Conservation (phyloP, 2,888 invertebrate species). For the Caradrina kadenii region DNA sequence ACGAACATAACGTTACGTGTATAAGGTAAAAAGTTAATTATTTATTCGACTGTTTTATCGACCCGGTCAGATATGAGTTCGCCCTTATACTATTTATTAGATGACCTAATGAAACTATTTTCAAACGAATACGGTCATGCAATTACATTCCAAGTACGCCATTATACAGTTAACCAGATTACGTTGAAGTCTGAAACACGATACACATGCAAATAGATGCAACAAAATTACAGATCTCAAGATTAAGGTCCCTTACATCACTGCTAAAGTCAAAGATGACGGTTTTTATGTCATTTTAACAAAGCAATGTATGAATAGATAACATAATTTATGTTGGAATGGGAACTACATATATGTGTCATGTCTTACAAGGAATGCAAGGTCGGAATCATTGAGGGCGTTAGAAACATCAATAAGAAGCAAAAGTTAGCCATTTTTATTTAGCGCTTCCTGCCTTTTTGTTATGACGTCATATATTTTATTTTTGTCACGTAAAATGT, state of each 20-base stretch:
- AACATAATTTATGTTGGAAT: conserved; percentile 61
- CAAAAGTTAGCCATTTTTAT: conserved; percentile 50
- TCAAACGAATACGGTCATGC: conserved; percentile 28
- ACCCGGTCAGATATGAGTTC: neutral
- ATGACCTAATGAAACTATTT: neutral
- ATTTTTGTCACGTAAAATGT: conserved; percentile 42
- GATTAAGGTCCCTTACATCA: conserved; percentile 59
- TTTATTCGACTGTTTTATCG: too few species aligned
- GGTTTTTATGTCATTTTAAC: conserved; percentile 51
- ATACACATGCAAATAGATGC: conserved; percentile 40
- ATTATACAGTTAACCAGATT: conserved; percentile 42
- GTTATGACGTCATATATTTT: conserved; percentile 40
- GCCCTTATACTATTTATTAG: neutral
- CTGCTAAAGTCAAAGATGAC: conserved; percentile 51
- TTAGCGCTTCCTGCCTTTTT: conserved; percentile 45
- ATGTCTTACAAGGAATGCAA: conserved; percentile 69
- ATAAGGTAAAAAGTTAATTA: too few species aligned
- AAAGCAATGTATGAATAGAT: conserved; percentile 51
- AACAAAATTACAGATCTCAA: conserved; percentile 33
- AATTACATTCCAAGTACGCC: conserved; percentile 18
- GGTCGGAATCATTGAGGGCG: conserved; percentile 72
- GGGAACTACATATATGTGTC: conserved; percentile 45
- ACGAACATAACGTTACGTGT: neutral
- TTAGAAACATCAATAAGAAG: conserved; percentile 44
- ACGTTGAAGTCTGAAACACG: conserved; percentile 35